phyloP scores from a whole-genome alignment of 2,888 invertebrate species.

The Cheilosia soror region DNA sequence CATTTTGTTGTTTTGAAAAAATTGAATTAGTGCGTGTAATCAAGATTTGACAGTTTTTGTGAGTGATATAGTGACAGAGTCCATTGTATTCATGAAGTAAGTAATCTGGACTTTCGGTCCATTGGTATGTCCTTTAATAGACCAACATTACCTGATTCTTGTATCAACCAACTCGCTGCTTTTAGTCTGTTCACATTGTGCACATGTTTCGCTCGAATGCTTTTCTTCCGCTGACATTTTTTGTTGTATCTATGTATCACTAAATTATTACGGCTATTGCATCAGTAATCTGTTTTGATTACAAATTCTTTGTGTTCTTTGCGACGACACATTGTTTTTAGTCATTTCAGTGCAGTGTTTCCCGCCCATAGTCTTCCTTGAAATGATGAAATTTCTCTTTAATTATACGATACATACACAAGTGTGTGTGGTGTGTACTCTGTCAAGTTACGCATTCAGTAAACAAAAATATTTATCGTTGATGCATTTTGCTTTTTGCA shows the following conservation, averaged over 20 bases:
- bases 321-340: neutral
- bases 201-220: neutral
- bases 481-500: conserved; percentile 2
- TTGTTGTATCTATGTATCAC: neutral
- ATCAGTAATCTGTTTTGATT: conserved; percentile 32
- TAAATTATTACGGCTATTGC: conserved; percentile 26
- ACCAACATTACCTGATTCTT: too few relatives aligned
- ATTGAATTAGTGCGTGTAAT: too few relatives aligned
- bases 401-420: conserved; percentile 7
- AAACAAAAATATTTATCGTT: conserved; percentile 20
- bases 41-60: too few relatives aligned
- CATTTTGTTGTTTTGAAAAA: too few relatives aligned
- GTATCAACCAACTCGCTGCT: too few relatives aligned
- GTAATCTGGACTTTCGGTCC: too few relatives aligned
- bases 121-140: too few relatives aligned
- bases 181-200: neutral
- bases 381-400: too few relatives aligned
- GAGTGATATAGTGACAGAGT: too few relatives aligned
- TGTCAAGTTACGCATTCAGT: conserved; percentile 27
- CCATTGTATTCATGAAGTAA: too few relatives aligned
- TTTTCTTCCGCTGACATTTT: neutral
- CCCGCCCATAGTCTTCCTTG: neutral
- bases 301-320: conserved; percentile 33
- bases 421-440: conserved; percentile 2
- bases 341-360: conserved; percentile 6